These are phyloP conservation scores for Trematomus loennbergii DNA, from an alignment of 2,113 vertebrate genomes.

Conservation along the genomic window DNA sequence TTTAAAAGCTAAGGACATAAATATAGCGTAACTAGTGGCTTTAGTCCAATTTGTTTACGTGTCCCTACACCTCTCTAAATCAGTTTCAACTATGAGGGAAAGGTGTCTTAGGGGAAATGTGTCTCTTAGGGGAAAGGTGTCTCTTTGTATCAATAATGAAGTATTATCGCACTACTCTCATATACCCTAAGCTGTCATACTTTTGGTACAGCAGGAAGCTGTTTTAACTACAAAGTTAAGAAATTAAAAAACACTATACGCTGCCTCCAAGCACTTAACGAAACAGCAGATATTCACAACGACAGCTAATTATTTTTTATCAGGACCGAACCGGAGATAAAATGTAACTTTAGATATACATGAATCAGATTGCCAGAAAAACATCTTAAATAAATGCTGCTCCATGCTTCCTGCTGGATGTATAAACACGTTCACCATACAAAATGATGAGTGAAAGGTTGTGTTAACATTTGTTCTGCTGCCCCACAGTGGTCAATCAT, in stretches of 20 bases:
- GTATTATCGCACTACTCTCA: background rate
- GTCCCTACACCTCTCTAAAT: background rate
- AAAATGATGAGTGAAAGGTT: background rate
- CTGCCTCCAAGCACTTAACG: no score
- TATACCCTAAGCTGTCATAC: background rate
- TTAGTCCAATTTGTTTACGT: background rate
- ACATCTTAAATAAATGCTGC: background rate
- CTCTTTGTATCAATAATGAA: background rate
- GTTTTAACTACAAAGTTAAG: background rate
- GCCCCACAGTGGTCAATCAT: background rate
- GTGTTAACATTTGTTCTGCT: background rate
- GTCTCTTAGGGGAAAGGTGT: background rate
- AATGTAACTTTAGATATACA: background rate
- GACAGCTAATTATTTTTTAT: no score
- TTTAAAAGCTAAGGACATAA: background rate
- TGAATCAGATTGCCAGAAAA: background rate
- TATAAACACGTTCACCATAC: background rate
- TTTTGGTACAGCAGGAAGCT: no score
- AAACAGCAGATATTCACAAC: no score
- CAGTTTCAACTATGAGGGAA: background rate
- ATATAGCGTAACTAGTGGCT: no score
- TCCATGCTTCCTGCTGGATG: background rate
- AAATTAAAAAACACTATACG: no score
- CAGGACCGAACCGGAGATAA: no score
- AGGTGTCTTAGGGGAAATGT: background rate